Percentiles rank a stretch among this genome's conserved stretches.
Evolutionary conservation across 2,797 vertebrate genomes (phyloP).

Genomic region (Lophius americanus): DNA sequence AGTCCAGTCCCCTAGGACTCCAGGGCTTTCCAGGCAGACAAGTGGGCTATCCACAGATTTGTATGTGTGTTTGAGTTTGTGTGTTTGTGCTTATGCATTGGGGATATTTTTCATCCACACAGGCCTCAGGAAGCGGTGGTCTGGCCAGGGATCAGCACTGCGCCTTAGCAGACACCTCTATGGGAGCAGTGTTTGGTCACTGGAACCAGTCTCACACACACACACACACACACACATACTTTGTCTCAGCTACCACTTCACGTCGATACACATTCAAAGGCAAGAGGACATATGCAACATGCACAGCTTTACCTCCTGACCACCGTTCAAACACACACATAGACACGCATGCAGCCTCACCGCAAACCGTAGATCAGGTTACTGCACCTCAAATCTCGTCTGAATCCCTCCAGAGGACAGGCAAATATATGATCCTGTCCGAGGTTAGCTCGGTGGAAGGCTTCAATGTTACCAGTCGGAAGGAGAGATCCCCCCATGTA

Average conservation of each 20-base stretch:
- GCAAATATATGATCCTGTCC: slow-evolving; percentile 28
- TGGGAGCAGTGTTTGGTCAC: slow-evolving; percentile 64
- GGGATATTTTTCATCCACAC: slow-evolving; percentile 76
- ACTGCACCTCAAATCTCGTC: slow-evolving; percentile 32
- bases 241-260: slow-evolving; percentile 36
- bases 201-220: slow-evolving; percentile 40
- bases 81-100: slow-evolving; percentile 8
- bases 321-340: slow-evolving; percentile 10
- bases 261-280: slow-evolving; percentile 30
- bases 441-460: slow-evolving; percentile 19
- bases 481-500: slow-evolving; percentile 25
- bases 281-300: slow-evolving; percentile 34
- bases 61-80: slow-evolving; percentile 5
- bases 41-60: slow-evolving; percentile 61
- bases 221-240: slow-evolving; percentile 23
- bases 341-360: slow-evolving; percentile 33
- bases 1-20: slow-evolving; percentile 66
- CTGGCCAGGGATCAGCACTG: slow-evolving; percentile 71
- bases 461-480: slow-evolving; percentile 11
- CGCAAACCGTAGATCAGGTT: slow-evolving; percentile 56
- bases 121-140: slow-evolving; percentile 82
- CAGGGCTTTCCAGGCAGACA: slow-evolving; percentile 70
- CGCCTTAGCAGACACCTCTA: slow-evolving; percentile 58
- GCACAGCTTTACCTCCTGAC: slow-evolving; percentile 25
- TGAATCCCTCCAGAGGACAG: slow-evolving; percentile 26